phyloP scores from a whole-genome alignment of 2,113 vertebrate genomes.

The Melanerpes formicivorus region DNA sequence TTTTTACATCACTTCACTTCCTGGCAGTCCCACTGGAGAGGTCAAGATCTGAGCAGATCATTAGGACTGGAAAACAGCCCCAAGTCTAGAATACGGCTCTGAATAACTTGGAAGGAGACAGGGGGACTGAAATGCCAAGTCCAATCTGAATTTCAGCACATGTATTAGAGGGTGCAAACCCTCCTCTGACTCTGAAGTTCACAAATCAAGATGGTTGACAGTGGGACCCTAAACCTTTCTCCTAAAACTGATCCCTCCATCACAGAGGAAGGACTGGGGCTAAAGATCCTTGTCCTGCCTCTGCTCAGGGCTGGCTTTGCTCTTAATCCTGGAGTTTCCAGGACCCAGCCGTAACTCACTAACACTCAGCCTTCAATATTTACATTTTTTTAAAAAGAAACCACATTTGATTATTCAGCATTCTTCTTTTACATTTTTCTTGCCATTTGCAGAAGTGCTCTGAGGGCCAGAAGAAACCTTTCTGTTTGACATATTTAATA shows the following conservation, averaged over 20 bases:
- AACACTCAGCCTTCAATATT: neutral
- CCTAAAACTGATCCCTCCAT: neutral
- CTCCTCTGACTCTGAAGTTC: neutral
- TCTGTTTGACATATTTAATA: slow-evolving; percentile 49
- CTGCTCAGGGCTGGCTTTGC: neutral
- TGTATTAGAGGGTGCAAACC: neutral
- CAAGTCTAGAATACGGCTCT: neutral
- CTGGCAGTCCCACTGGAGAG: neutral
- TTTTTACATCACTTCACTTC: neutral
- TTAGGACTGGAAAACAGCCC: neutral
- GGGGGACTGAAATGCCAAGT: neutral
- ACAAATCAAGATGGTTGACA: neutral
- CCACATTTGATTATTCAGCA: slow-evolving; percentile 66
- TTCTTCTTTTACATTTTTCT: slow-evolving; percentile 55
- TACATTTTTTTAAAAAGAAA: slow-evolving; percentile 38
- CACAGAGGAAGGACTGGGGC: neutral
- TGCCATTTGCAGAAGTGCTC: slow-evolving; percentile 12
- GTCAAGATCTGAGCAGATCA: neutral
- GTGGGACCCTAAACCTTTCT: neutral
- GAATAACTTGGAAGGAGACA: neutral
- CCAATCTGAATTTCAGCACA: neutral
- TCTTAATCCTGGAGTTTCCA: neutral
- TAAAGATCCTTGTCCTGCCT: neutral
- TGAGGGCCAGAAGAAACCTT: slow-evolving; percentile 55
- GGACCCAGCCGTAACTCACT: neutral